These are phyloP conservation scores for Disparrhopalites patrizii DNA, from an alignment of 2,888 invertebrate genomes.

Conservation along the genomic window DNA sequence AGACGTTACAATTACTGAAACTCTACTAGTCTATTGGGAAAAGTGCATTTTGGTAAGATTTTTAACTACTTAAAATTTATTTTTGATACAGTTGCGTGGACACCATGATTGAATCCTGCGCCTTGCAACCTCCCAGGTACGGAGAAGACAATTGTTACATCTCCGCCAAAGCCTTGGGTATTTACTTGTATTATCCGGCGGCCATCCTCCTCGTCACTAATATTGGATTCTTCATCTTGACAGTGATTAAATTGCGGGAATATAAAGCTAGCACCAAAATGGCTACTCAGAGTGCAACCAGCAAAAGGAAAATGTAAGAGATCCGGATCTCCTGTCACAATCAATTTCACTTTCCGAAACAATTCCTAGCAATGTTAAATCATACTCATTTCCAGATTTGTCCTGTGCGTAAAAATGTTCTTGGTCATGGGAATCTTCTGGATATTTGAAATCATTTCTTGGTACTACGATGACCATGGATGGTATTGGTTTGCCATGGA, in stretches of 20 bases:
- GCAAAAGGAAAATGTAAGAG: slow-evolving; percentile 21
- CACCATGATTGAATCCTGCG: not conserved
- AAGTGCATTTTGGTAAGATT: not conserved
- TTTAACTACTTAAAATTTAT: not conserved
- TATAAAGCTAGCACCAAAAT: slow-evolving; percentile 39
- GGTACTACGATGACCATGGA: slow-evolving; percentile 27
- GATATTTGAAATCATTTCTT: slow-evolving; percentile 38
- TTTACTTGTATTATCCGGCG: slow-evolving; percentile 39
- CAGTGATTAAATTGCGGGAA: slow-evolving; percentile 34
- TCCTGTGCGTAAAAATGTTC: slow-evolving; percentile 36
- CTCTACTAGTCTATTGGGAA: not conserved
- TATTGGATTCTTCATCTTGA: slow-evolving; percentile 32
- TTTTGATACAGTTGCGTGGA: not conserved
- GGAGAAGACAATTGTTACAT: slow-evolving; percentile 33
- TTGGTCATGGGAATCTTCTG: slow-evolving; percentile 41
- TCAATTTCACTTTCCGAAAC: slow-evolving; percentile 23
- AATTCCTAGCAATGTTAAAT: not conserved
- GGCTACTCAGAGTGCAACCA: slow-evolving; percentile 32
- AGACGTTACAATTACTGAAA: not conserved
- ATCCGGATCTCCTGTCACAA: not conserved
- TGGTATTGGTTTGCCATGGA: slow-evolving; percentile 3
- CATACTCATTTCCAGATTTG: slow-evolving; percentile 30
- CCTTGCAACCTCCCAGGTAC: slow-evolving; percentile 28
- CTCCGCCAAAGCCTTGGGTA: slow-evolving; percentile 27
- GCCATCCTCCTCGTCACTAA: slow-evolving; percentile 33